Percentiles rank a stretch among this genome's conserved stretches.
Conservation (phyloP, 2,888 invertebrate genomes). For the Cryptocephalus moraei region DNA sequence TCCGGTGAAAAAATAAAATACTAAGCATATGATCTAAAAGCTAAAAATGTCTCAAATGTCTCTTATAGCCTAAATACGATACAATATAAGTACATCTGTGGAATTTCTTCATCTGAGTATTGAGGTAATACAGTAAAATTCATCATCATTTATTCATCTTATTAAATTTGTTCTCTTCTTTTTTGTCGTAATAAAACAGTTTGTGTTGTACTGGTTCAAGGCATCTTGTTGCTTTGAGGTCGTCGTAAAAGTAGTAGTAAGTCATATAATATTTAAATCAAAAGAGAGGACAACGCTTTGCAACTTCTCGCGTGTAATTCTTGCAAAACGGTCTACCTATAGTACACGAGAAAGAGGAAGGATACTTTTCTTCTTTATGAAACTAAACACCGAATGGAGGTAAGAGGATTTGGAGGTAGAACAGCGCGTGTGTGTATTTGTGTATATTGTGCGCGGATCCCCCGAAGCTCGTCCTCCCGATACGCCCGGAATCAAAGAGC, state of each 20-base stretch:
- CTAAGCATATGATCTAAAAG: slow-evolving; percentile 23
- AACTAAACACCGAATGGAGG: too few relatives aligned
- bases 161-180: slow-evolving; percentile 26
- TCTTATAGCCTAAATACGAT: slow-evolving; percentile 36
- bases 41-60: slow-evolving; percentile 29
- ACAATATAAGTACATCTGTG: slow-evolving; percentile 43
- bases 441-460: too few relatives aligned
- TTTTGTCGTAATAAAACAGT: slow-evolving; percentile 24
- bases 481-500: too few relatives aligned
- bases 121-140: slow-evolving; percentile 36
- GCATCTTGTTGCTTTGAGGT: slow-evolving; percentile 37
- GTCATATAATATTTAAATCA: slow-evolving; percentile 1
- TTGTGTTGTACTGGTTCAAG: slow-evolving; percentile 41
- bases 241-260: not conserved
- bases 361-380: too few relatives aligned
- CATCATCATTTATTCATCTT: too few relatives aligned
- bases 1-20: not conserved
- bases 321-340: slow-evolving; percentile 7
- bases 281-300: slow-evolving; percentile 13
- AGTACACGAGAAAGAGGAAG: too few relatives aligned
- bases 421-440: too few relatives aligned
- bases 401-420: too few relatives aligned
- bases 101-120: slow-evolving; percentile 36
- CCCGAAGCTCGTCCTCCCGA: too few relatives aligned
- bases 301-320: slow-evolving; percentile 5